phyloP scores from a whole-genome alignment of 2,113 vertebrate species.

The Strigops habroptila region DNA sequence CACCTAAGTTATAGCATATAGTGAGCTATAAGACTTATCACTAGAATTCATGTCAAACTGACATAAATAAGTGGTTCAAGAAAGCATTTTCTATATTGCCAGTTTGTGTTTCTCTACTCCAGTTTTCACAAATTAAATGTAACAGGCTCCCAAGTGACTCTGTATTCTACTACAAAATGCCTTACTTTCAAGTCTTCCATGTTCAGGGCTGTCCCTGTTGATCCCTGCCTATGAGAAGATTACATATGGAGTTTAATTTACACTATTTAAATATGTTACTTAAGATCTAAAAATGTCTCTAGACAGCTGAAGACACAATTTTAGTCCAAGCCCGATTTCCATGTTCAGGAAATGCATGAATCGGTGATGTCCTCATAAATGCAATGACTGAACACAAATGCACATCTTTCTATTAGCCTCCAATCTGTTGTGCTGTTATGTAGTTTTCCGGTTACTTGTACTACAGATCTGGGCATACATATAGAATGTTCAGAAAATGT shows the following conservation, averaged over 20 bases:
- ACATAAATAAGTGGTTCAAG: conserved; percentile 70
- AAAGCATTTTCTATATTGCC: conserved; percentile 66
- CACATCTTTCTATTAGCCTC: conserved; percentile 7
- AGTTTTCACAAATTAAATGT: conserved; percentile 49
- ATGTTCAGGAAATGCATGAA: neutral
- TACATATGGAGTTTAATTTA: conserved; percentile 30
- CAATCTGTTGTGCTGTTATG: neutral
- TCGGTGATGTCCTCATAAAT: neutral
- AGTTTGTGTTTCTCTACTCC: conserved; percentile 66
- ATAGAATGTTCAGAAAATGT: conserved; percentile 10
- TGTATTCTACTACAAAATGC: conserved; percentile 17
- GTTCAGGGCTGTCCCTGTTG: conserved; percentile 13
- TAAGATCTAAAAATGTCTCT: conserved; percentile 61
- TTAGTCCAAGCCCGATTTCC: neutral
- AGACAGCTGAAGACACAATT: conserved; percentile 47
- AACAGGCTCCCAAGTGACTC: conserved; percentile 49
- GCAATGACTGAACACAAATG: neutral
- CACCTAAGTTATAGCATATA: conserved; percentile 65
- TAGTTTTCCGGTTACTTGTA: conserved; percentile 43
- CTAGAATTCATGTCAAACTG: conserved; percentile 60
- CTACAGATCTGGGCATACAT: neutral
- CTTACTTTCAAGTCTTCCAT: conserved; percentile 27
- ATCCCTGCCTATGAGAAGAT: conserved; percentile 34
- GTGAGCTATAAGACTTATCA: conserved; percentile 64
- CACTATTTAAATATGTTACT: conserved; percentile 62